These are phyloP conservation scores for Mesorhabditis belari DNA, from an alignment of 2,888 invertebrate species.

Conservation along the genomic window DNA sequence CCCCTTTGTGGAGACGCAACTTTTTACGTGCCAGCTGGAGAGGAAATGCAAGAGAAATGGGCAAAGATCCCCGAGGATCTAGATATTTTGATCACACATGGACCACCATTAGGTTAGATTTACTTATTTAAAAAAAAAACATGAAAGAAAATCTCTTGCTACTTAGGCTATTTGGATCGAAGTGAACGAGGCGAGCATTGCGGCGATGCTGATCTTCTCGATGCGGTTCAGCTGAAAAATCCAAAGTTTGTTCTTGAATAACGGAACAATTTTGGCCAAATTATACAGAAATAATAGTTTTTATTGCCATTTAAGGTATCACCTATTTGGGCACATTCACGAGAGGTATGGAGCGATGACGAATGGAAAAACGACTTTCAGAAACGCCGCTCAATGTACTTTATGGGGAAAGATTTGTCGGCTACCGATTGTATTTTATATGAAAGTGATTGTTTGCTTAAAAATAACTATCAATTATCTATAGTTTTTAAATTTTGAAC, in stretches of 20 bases:
- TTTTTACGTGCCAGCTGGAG: constrained; percentile 28
- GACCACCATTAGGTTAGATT: constrained; percentile 72
- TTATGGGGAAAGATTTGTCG: constrained; percentile 12
- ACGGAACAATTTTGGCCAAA: too few species aligned
- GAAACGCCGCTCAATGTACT: constrained; percentile 20
- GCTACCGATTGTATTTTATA: constrained; percentile 19
- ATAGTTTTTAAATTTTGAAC: too few species aligned
- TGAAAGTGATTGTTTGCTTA: neutral
- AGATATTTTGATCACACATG: constrained; percentile 74
- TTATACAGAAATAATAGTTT: too few species aligned
- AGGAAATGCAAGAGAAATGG: constrained; percentile 77
- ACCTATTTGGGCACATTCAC: constrained; percentile 79
- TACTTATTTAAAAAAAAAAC: too few species aligned
- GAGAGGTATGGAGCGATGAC: constrained; percentile 61
- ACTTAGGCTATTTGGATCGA: constrained; percentile 25
- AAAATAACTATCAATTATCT: too few species aligned
- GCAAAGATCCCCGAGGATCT: constrained; percentile 68
- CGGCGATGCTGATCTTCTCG: constrained; percentile 36
- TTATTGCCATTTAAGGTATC: too few species aligned
- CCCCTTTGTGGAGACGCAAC: constrained; percentile 42
- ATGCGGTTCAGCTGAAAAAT: constrained; percentile 18
- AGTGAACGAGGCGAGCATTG: constrained; percentile 28
- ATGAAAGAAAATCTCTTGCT: too few species aligned
- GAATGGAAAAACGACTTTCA: constrained; percentile 58
- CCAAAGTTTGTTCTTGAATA: constrained; percentile 4